phyloP scores from a whole-genome alignment of 1,140 invertebrate species.

The Odontomachus brunneus region DNA sequence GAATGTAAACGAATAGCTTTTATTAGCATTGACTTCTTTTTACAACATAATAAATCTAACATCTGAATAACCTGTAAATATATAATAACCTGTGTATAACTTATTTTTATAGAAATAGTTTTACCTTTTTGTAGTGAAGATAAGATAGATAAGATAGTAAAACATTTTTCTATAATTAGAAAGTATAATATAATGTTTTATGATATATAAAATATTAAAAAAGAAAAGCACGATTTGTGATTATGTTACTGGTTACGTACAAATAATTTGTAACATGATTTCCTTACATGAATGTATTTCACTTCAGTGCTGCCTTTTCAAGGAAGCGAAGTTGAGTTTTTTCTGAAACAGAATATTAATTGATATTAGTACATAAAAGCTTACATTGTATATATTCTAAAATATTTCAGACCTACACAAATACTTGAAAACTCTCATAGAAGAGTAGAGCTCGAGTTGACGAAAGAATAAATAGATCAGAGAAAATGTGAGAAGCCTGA shows the following conservation, averaged over 20 bases:
- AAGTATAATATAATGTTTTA: not conserved
- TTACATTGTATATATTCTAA: no score
- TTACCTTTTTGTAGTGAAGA: not conserved
- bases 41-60: not conserved
- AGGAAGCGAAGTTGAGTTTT: conserved; percentile 70
- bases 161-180: not conserved
- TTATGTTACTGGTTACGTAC: not conserved
- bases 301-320: conserved; percentile 27
- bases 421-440: not conserved
- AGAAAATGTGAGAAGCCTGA: conserved; percentile 39
- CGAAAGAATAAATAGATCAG: not conserved
- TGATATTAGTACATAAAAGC: not conserved
- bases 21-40: not conserved
- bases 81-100: not conserved
- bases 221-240: not conserved
- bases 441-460: not conserved
- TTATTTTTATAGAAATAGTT: not conserved
- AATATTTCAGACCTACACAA: not conserved
- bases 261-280: conserved; percentile 1
- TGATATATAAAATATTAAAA: not conserved
- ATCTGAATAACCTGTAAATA: no score
- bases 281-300: not conserved
- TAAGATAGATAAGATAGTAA: no score
- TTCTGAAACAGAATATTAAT: conserved; percentile 69
- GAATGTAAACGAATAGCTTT: conserved; percentile 1